Evolutionary conservation across 1,140 invertebrate genomes (phyloP), one percentile per base, ranked within the genome.

Genomic region (Eubasilissa regina): DNA sequence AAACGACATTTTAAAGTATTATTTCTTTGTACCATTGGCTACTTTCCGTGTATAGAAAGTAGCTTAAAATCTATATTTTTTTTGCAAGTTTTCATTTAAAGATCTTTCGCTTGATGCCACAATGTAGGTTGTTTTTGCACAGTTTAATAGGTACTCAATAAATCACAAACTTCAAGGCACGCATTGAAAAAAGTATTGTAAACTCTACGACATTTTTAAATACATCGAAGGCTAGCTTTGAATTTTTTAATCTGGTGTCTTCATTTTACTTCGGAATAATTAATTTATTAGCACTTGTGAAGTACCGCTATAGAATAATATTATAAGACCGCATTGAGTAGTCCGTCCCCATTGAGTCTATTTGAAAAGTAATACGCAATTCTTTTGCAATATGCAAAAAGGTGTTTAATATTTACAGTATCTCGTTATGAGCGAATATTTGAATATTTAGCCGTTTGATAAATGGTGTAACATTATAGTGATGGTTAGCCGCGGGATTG

Each of bases 231-330:
- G 1, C 6, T 17, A 11, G n/a, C 55, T 7, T 58, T 58, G 21
- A 58, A 15, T 21, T 58, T 58, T 55, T 58, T 15, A 15, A 58
- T 7, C 17, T 6, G 0, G 55, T 58, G 55, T 58, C 55, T 21
- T 8, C 12, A 58, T 58, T 58, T 58, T 58, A 58, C 15, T 21
- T 58, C 21, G 11, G 55, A 21, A 21, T 10, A 21, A 21, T 58
- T 10, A 58, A 35, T 35, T 35, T 3, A 4, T 21, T 58, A 58
- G 12, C n/a, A 10, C 9, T 58, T 58, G 55, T 58, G 17, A 19
- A 58, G 60, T 64, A 64, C 60, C 60, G 60, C 60, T 64, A 64
- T 21, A 13, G 11, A 64, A 44, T 13, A 11, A 64, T 43, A n/a
- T n/a, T n/a, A 35, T 35, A 51, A 4, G 48, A 51, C 8, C 48